A percentile compares a stretch with the other conserved stretches of the same genome.
These are phyloP conservation scores for Scolopax bukidnonensis DNA, from an alignment of 2,797 vertebrate genomes.

Conservation along the genomic window DNA sequence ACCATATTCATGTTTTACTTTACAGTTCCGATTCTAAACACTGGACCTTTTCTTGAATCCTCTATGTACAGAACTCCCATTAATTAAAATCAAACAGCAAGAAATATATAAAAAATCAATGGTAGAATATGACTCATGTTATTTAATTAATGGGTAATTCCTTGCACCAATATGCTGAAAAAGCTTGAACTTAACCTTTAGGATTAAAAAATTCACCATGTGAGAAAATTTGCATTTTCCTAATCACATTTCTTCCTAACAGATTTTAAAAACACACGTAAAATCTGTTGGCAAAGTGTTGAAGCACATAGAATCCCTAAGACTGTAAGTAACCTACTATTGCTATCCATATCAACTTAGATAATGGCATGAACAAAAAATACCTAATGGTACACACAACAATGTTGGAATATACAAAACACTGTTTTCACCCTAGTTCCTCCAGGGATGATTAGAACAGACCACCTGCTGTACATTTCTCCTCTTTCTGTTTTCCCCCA, in stretches of 20 bases:
- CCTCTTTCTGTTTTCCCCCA: neutral
- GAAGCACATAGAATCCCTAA: neutral
- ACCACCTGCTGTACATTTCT: neutral
- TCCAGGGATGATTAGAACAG: neutral
- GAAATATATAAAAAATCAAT: constrained; percentile 57
- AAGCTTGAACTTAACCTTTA: constrained; percentile 65
- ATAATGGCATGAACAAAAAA: neutral
- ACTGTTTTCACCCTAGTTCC: neutral
- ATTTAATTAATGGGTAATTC: constrained; percentile 72
- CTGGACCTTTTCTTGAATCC: constrained; percentile 51
- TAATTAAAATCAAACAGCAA: constrained; percentile 69
- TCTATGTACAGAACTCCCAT: constrained; percentile 47
- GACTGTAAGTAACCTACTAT: neutral
- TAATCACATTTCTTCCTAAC: constrained; percentile 51
- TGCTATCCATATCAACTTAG: neutral
- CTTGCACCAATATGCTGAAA: constrained; percentile 61
- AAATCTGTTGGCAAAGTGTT: constrained; percentile 45
- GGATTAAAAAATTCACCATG: constrained; percentile 55
- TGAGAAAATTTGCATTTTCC: constrained; percentile 63
- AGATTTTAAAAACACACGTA: constrained; percentile 55
- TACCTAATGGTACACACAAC: neutral
- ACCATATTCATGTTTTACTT: constrained; percentile 41
- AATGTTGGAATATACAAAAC: neutral
- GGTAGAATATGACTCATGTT: constrained; percentile 64
- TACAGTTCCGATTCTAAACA: constrained; percentile 53